A percentile compares a stretch with the other conserved stretches of the same genome.
Conservation (phyloP, 2,888 invertebrate species). For the Scelioninae gen. 1 region DNA sequence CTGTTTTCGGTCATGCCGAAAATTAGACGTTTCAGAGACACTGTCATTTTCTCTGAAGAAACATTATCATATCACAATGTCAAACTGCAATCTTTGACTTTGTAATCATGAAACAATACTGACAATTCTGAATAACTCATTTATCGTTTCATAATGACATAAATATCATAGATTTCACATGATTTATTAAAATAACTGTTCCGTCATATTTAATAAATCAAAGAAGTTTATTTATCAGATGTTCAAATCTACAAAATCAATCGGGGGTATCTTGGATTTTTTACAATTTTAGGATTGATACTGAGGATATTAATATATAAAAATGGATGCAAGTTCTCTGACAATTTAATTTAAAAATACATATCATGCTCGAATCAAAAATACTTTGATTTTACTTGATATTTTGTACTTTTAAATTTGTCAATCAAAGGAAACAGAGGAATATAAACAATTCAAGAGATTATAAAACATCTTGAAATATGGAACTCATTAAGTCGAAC, state of each 20-base stretch:
- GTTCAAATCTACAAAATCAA: constrained; percentile 38
- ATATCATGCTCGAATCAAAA: constrained; percentile 55
- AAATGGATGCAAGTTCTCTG: constrained; percentile 6
- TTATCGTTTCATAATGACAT: background rate
- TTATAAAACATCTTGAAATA: constrained; percentile 8
- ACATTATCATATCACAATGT: constrained; percentile 17
- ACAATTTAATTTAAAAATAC: constrained; percentile 35
- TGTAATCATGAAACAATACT: background rate
- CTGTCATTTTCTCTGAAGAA: constrained; percentile 45
- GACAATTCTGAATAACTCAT: too few relatives aligned
- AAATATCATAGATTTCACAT: constrained; percentile 20
- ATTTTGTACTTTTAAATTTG: constrained; percentile 28
- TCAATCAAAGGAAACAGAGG: background rate
- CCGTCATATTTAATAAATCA: constrained; percentile 8
- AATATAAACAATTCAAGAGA: constrained; percentile 14
- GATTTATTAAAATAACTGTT: constrained; percentile 24
- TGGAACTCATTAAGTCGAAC: constrained; percentile 39
- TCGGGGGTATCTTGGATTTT: constrained; percentile 12
- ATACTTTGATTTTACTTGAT: constrained; percentile 46
- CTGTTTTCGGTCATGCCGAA: constrained; percentile 61
- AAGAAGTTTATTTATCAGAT: background rate
- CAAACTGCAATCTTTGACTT: constrained; percentile 38
- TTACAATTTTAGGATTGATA: background rate
- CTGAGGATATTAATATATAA: constrained; percentile 23
- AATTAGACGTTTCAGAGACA: constrained; percentile 45